Conservation (phyloP, 2,797 vertebrate species). For the Coccyzus lansbergi region DNA sequence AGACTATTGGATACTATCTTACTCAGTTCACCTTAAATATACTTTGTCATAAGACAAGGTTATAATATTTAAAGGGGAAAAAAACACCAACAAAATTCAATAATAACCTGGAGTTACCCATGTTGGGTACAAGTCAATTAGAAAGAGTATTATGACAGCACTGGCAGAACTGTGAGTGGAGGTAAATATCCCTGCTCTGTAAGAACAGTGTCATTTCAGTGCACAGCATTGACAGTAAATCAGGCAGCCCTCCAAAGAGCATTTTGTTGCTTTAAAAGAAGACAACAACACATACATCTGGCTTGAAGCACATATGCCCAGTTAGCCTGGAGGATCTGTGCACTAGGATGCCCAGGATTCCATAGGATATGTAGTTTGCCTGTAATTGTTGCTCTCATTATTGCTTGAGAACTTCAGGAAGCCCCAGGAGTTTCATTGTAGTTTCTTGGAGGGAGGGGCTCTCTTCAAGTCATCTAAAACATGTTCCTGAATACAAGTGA, state of each 20-base stretch:
- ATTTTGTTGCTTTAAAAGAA: not conserved
- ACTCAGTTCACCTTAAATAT: not conserved
- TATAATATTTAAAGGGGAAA: not conserved
- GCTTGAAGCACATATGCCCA: not conserved
- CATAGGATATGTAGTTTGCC: not conserved
- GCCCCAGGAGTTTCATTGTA: not conserved
- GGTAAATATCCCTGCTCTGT: not conserved
- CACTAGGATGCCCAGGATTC: not conserved
- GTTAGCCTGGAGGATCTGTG: not conserved
- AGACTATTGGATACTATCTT: not conserved
- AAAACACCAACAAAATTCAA: accelerated
- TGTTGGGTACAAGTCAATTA: not conserved
- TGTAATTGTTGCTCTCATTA: not conserved
- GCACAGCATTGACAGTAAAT: not conserved
- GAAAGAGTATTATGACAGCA: not conserved
- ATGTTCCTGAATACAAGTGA: not conserved
- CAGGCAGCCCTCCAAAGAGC: not conserved
- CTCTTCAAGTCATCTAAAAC: not conserved
- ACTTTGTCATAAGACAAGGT: accelerated
- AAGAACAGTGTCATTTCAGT: not conserved
- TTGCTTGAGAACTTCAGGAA: not conserved
- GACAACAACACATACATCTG: not conserved
- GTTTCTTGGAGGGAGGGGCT: not conserved
- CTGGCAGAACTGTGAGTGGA: not conserved
- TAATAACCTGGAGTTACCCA: not conserved